A percentile compares a stretch with the other conserved stretches of the same genome.
Conservation (phyloP, 2,113 vertebrate genomes). For the Aptenodytes forsteri region DNA sequence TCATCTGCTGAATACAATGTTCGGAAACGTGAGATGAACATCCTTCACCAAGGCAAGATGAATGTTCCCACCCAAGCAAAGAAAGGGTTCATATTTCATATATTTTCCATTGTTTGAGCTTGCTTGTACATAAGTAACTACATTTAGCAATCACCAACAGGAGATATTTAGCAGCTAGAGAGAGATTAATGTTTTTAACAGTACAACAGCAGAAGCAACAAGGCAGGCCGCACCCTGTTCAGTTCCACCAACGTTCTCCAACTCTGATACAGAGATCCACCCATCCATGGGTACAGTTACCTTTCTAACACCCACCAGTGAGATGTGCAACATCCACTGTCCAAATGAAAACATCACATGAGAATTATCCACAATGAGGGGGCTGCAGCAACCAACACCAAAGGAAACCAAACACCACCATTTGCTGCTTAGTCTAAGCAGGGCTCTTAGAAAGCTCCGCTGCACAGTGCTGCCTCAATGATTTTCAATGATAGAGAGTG, state of each 20-base stretch:
- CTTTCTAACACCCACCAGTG: not conserved
- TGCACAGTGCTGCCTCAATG: not conserved
- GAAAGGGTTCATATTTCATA: not conserved
- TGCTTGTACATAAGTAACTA: not conserved
- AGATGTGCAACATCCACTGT: not conserved
- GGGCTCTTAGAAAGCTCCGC: not conserved
- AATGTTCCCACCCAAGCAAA: slow-evolving; percentile 5
- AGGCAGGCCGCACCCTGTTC: not conserved
- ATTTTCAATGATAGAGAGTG: not conserved
- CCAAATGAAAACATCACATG: not conserved
- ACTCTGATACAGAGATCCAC: not conserved
- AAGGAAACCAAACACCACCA: not conserved
- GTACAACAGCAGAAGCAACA: not conserved
- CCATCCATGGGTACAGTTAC: not conserved
- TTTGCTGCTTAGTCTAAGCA: not conserved
- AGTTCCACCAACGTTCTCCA: not conserved
- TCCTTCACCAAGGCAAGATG: slow-evolving; percentile 6
- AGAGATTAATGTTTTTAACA: not conserved
- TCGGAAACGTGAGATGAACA: slow-evolving; percentile 44
- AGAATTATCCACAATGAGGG: not conserved
- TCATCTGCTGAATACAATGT: slow-evolving; percentile 56
- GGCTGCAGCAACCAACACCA: not conserved
- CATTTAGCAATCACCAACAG: not conserved
- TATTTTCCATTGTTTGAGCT: slow-evolving; percentile 41
- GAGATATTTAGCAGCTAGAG: not conserved